Conservation (phyloP, 1,140 invertebrate genomes). For the Leptoteleia sp. region DNA sequence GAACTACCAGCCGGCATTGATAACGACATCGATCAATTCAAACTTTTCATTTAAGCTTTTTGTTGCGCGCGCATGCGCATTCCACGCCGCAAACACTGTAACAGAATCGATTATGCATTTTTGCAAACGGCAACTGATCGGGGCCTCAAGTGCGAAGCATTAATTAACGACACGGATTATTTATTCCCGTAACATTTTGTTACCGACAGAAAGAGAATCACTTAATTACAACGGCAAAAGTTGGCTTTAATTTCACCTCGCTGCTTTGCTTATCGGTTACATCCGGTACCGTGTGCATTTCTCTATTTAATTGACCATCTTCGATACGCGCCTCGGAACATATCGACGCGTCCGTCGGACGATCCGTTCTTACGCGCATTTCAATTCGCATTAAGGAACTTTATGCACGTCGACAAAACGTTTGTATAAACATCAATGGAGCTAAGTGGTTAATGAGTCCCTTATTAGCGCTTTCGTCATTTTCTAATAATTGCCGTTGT, state of each 20-base stretch:
- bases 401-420: too few species aligned
- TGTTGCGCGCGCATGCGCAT: neutral
- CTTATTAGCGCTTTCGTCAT: too few species aligned
- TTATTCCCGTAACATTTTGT: constrained; percentile 9
- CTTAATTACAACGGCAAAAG: constrained; percentile 31
- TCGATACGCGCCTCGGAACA: constrained; percentile 9
- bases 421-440: too few species aligned
- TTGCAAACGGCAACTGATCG: too few species aligned
- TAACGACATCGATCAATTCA: constrained; percentile 25
- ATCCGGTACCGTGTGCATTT: too few species aligned
- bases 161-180: constrained; percentile 12
- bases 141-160: too few species aligned
- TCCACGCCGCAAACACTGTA: constrained; percentile 11
- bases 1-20: constrained; percentile 4
- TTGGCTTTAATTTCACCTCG: constrained; percentile 24
- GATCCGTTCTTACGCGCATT: too few species aligned
- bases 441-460: too few species aligned
- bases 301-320: constrained; percentile 22
- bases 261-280: too few species aligned
- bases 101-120: constrained; percentile 23
- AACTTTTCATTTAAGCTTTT: constrained; percentile 36
- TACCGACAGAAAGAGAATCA: constrained; percentile 4
- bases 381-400: too few species aligned
- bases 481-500: too few species aligned
- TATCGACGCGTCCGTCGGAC: too few species aligned